Evolutionary conservation across 2,797 vertebrate species (phyloP), one percentile per base, ranked within the genome.

Genomic region (Acrossocheilus wenchowensis): DNA sequence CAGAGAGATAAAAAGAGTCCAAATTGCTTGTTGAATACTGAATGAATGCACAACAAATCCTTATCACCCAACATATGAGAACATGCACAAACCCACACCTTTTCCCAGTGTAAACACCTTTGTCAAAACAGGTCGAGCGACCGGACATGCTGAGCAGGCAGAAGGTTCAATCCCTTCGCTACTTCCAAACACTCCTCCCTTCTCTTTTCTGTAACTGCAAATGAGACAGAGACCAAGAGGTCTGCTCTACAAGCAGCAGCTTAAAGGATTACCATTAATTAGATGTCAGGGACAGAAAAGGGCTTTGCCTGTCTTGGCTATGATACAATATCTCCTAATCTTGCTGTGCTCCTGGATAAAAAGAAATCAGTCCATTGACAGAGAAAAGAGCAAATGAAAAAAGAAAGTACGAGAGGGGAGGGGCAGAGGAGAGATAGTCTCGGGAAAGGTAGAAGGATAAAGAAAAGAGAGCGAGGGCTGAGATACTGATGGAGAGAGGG

Each of bases 231-330:
- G 89, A 95, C 94, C 94, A 91, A 90, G 90, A 90, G 90, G 93
- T 92, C 92, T 93, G 93, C 93, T 90, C 86, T 93, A 95, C 94
- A 95, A 95, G 93, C 92, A 92, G 80, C 81, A 96, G 96, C 97
- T 97, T 96, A 97, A 97, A 95, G 96, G 96, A 97, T 97, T 97
- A 97, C 92, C 96, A 97, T 97, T 97, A 96, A 98, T 97, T 97
- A 97, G 93, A 90, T 92, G 94, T 88, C 92, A 90, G 88, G 94
- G 94, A 95, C 94, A 93, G 90, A 94, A 94, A 93, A 90, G 94
- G 93, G 88, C 93, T 95, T 95, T 96, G 96, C 94, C 96, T 97
- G 96, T 91, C 89, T 92, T 93, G 95, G 94, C 94, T 93, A 95
- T 91, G 96, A 98, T 97, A 97, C 94, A 93, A 94, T 97, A 97